phyloP scores from a whole-genome alignment of 2,888 invertebrate genomes.

The Hecatera dysodea region DNA sequence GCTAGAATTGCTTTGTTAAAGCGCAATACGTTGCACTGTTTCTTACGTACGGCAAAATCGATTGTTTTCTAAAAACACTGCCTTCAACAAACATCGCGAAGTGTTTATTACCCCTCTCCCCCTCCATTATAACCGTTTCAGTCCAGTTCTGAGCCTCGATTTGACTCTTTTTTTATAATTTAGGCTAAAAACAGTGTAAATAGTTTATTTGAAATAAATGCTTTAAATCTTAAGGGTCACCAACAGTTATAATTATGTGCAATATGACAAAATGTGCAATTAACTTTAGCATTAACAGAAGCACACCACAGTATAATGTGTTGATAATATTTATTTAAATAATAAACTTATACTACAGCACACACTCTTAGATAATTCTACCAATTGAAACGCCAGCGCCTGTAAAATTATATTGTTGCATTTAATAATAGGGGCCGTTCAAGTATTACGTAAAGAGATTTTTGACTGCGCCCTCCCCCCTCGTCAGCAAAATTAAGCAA shows the following conservation, averaged over 20 bases:
- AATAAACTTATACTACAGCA: constrained; percentile 12
- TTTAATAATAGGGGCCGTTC: too few relatives aligned
- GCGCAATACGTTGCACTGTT: too few relatives aligned
- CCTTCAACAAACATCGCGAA: too few relatives aligned
- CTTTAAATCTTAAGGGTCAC: too few relatives aligned
- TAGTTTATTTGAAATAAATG: not conserved
- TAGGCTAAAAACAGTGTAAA: not conserved
- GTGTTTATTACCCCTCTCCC: too few relatives aligned
- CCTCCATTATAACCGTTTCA: not conserved
- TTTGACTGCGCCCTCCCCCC: too few relatives aligned
- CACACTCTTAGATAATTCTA: constrained; percentile 49
- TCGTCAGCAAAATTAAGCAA: too few relatives aligned
- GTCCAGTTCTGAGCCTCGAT: too few relatives aligned
- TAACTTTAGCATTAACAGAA: constrained; percentile 24
- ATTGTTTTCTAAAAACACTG: too few relatives aligned
- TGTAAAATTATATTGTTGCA: constrained; percentile 44
- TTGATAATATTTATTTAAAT: not conserved
- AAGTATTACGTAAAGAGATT: too few relatives aligned
- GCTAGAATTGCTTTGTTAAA: too few relatives aligned
- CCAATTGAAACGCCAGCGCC: constrained; percentile 62
- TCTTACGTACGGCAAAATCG: too few relatives aligned
- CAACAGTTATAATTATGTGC: constrained; percentile 1
- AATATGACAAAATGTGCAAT: constrained; percentile 27
- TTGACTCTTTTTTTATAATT: not conserved
- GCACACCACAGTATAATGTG: not conserved